Conservation (phyloP, 2,888 invertebrate species). For the Perizoma affinitatum region DNA sequence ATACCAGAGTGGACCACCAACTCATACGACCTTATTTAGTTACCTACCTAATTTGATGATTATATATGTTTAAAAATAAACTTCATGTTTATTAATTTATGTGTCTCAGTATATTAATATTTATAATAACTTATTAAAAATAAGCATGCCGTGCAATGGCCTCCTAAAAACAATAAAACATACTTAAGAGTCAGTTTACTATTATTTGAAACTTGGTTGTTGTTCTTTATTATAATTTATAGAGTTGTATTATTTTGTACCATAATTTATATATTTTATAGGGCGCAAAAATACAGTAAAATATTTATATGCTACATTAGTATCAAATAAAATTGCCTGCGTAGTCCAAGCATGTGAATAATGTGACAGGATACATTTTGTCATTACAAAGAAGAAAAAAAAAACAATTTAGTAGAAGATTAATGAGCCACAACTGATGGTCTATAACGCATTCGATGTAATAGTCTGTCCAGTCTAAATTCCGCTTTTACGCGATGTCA, state of each 20-base stretch:
- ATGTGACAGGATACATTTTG: slow-evolving; percentile 21
- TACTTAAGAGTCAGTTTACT: slow-evolving; percentile 16
- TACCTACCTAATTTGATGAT: too few relatives aligned
- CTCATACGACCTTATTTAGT: too few relatives aligned
- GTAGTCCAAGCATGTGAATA: slow-evolving; percentile 52
- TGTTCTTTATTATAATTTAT: slow-evolving; percentile 32
- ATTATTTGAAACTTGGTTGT: slow-evolving; percentile 30
- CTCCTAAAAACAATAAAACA: slow-evolving; percentile 15
- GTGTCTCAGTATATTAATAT: slow-evolving; percentile 28
- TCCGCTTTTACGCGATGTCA: too few relatives aligned
- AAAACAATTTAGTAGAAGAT: too few relatives aligned
- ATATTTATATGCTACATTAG: slow-evolving; percentile 21
- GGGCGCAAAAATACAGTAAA: slow-evolving; percentile 2
- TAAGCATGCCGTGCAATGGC: slow-evolving; percentile 40
- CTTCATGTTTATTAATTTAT: slow-evolving; percentile 51
- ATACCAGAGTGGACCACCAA: too few relatives aligned
- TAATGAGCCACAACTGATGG: background rate
- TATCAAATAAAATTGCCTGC: slow-evolving; percentile 40
- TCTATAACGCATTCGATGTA: background rate
- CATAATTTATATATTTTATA: slow-evolving; percentile 10
- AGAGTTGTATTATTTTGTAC: slow-evolving; percentile 15
- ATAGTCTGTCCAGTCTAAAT: background rate
- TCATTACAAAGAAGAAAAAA: slow-evolving; percentile 24
- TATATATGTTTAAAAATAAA: slow-evolving; percentile 22
- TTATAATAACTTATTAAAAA: slow-evolving; percentile 30